Evolutionary conservation across 2,888 invertebrate genomes (phyloP).

Genomic region (Gryllus longicercus): DNA sequence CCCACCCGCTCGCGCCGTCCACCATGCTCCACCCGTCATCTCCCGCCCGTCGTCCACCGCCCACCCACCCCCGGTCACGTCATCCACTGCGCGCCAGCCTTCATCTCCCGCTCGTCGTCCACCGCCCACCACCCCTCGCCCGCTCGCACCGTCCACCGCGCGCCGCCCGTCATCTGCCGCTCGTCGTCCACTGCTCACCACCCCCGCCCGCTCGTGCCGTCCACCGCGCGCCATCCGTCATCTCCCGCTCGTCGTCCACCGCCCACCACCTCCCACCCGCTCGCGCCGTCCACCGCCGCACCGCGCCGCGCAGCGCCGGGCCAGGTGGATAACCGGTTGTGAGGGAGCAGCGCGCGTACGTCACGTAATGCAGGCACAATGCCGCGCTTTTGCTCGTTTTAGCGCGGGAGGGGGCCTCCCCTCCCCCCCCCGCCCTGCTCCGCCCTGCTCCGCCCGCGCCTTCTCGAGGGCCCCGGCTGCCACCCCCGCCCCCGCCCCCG

Average conservation of each 20-base stretch:
- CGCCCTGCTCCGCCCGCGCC: neutral
- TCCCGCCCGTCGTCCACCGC: neutral
- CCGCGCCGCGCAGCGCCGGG: neutral
- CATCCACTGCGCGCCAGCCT: neutral
- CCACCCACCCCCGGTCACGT: neutral
- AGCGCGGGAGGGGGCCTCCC: neutral
- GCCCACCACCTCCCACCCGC: neutral
- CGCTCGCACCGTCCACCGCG: neutral
- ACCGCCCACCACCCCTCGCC: neutral
- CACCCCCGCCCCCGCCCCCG: neutral
- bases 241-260: no score
- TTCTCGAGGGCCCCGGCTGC: neutral
- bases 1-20: neutral
- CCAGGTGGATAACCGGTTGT: neutral
- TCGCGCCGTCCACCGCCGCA: neutral
- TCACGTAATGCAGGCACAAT: constrained; percentile 10
- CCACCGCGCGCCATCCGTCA: no score
- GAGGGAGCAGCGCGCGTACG: neutral
- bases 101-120: neutral
- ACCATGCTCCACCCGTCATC: neutral
- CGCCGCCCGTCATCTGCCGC: no score
- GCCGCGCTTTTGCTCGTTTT: constrained; percentile 1
- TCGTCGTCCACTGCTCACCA: no score
- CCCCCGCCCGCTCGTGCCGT: no score
- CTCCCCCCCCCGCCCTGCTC: neutral